Percentiles rank a stretch among this genome's conserved stretches.
Conservation (phyloP, 37 sponge, comb jelly and placozoan species). For the Mnemiopsis leidyi region DNA sequence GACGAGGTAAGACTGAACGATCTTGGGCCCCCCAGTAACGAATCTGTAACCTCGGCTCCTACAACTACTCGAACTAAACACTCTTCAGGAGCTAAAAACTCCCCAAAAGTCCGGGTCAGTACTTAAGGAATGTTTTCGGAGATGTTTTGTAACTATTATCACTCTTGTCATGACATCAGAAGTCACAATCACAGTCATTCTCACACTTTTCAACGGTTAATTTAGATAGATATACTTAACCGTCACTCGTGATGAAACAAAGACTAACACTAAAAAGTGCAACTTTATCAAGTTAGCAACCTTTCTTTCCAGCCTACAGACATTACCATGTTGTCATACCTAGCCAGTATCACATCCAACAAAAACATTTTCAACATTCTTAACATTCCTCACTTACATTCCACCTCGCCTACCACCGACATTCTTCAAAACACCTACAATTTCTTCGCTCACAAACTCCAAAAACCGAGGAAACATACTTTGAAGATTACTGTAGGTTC, state of each 20-base stretch:
- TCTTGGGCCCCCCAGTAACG: neutral
- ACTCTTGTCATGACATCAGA: no score
- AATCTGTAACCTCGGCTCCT: neutral
- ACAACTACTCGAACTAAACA: neutral
- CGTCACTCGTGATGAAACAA: no score
- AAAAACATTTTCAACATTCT: neutral
- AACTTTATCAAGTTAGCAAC: no score
- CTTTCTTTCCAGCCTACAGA: neutral
- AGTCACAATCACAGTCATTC: no score
- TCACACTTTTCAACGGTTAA: no score
- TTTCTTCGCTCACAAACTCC: neutral
- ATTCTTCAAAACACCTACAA: neutral
- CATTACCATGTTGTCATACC: neutral
- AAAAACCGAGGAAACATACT: neutral
- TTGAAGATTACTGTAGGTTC: neutral
- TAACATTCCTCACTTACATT: neutral
- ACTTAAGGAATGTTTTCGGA: no score
- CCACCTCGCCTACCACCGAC: neutral
- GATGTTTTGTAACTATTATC: no score
- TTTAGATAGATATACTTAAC: no score
- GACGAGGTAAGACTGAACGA: neutral
- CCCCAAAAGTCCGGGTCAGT: slow-evolving; percentile 1
- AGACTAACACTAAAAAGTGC: no score
- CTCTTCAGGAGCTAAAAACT: neutral
- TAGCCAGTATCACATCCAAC: neutral